Percentiles rank a stretch among this genome's conserved stretches.
Evolutionary conservation across 2,797 vertebrate species (phyloP).

Genomic region (Poeciliopsis paucimaculata): DNA sequence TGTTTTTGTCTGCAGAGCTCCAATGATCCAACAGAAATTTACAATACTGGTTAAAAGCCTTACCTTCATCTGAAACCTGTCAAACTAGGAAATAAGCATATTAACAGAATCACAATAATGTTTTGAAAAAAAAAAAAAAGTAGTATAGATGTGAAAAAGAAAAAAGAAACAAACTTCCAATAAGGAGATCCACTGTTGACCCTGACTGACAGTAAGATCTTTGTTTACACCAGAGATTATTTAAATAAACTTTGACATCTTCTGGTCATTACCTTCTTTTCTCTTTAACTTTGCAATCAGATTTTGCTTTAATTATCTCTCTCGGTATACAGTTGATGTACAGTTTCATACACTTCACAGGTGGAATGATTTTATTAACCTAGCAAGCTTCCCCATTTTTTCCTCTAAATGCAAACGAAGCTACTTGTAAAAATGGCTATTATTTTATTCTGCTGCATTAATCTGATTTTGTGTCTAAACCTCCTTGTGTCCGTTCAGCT

Average conservation of each 20-base stretch:
- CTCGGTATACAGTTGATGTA: background rate
- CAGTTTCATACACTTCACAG: background rate
- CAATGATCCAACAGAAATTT: background rate
- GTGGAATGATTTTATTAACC: background rate
- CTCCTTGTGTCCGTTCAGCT: background rate
- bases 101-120: background rate
- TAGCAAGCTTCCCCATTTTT: background rate
- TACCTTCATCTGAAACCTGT: background rate
- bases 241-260: background rate
- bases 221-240: background rate
- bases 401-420: background rate
- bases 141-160: background rate
- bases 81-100: background rate
- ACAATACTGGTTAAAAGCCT: background rate
- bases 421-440: too few species aligned
- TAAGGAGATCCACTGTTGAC: background rate
- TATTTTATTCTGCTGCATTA: background rate
- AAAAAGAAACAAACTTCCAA: background rate
- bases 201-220: background rate
- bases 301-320: background rate
- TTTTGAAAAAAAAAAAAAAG: background rate
- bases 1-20: slow-evolving; percentile 2
- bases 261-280: background rate
- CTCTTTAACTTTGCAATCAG: background rate
- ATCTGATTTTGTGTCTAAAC: background rate